A percentile compares a stretch with the other conserved stretches of the same genome.
These are phyloP conservation scores for Gyps fulvus DNA, from an alignment of 2,113 vertebrate genomes.

Conservation along the genomic window DNA sequence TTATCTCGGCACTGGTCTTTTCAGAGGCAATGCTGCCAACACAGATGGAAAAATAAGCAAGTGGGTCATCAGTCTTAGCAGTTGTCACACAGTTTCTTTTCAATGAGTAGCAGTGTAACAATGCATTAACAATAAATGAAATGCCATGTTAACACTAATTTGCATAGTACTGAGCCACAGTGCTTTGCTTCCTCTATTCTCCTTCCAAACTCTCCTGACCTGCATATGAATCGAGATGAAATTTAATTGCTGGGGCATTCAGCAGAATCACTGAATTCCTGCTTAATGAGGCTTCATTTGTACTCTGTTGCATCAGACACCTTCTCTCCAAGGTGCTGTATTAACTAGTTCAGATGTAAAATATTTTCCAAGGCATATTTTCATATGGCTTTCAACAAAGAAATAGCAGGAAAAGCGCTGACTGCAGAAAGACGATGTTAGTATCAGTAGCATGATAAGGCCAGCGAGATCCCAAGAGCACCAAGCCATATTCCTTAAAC, in stretches of 20 bases:
- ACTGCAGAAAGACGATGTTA: neutral
- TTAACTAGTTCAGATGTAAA: slow-evolving; percentile 50
- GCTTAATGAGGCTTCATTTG: slow-evolving; percentile 67
- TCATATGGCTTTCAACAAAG: neutral
- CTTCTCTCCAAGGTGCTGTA: slow-evolving; percentile 65
- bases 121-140: slow-evolving; percentile 69
- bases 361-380: slow-evolving; percentile 50
- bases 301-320: slow-evolving; percentile 48
- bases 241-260: slow-evolving; percentile 70
- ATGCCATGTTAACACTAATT: slow-evolving; percentile 69
- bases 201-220: slow-evolving; percentile 60
- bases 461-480: slow-evolving; percentile 1
- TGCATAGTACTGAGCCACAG: slow-evolving; percentile 56
- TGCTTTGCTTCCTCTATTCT: slow-evolving; percentile 52
- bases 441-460: neutral
- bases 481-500: neutral
- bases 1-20: neutral
- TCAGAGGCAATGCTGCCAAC: slow-evolving; percentile 10
- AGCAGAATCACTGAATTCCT: slow-evolving; percentile 55
- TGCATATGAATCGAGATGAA: slow-evolving; percentile 66
- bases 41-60: slow-evolving; percentile 62
- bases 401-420: neutral
- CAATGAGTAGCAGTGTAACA: slow-evolving; percentile 65
- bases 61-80: slow-evolving; percentile 57
- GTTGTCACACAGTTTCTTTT: slow-evolving; percentile 59